A percentile compares a stretch with the other conserved stretches of the same genome.
phyloP scores from a whole-genome alignment of 1,140 invertebrate species.

The Drosophila funebris region DNA sequence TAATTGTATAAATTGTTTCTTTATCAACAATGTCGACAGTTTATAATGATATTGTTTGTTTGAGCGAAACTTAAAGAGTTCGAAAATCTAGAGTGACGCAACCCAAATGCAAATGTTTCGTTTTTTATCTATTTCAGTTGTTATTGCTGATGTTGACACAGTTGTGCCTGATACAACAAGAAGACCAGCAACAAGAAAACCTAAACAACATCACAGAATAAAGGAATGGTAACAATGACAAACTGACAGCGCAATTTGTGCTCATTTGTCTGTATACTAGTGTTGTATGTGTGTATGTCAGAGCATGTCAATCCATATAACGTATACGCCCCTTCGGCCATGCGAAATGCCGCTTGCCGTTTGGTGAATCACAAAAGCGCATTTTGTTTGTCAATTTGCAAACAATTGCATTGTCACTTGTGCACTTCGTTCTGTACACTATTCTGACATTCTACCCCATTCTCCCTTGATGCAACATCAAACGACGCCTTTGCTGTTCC shows the following conservation, averaged over 20 bases:
- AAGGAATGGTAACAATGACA: constrained; percentile 37
- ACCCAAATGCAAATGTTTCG: too few relatives aligned
- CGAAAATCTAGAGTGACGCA: too few relatives aligned
- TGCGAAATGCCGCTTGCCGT: constrained; percentile 26
- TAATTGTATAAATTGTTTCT: too few relatives aligned
- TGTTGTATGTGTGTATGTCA: constrained; percentile 13
- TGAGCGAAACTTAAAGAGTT: too few relatives aligned
- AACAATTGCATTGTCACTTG: constrained; percentile 51
- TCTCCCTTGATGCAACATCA: constrained; percentile 28
- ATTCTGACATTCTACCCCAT: too few relatives aligned
- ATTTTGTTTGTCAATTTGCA: constrained; percentile 43
- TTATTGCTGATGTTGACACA: constrained; percentile 16
- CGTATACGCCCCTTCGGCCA: constrained; percentile 55
- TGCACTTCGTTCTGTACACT: constrained; percentile 3
- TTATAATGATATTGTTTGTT: too few relatives aligned
- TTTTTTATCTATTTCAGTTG: neutral
- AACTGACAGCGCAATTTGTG: constrained; percentile 55
- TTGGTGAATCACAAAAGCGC: constrained; percentile 42
- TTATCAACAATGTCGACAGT: too few relatives aligned
- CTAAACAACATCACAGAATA: constrained; percentile 7
- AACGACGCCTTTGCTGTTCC: constrained; percentile 38
- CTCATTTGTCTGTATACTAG: constrained; percentile 56
- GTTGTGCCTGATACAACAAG: constrained; percentile 17
- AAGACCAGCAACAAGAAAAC: constrained; percentile 20
- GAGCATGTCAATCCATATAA: constrained; percentile 58